A percentile compares a stretch with the other conserved stretches of the same genome.
Conservation (phyloP, 2,797 vertebrate genomes). For the Tokudaia tokunoshimensis region DNA sequence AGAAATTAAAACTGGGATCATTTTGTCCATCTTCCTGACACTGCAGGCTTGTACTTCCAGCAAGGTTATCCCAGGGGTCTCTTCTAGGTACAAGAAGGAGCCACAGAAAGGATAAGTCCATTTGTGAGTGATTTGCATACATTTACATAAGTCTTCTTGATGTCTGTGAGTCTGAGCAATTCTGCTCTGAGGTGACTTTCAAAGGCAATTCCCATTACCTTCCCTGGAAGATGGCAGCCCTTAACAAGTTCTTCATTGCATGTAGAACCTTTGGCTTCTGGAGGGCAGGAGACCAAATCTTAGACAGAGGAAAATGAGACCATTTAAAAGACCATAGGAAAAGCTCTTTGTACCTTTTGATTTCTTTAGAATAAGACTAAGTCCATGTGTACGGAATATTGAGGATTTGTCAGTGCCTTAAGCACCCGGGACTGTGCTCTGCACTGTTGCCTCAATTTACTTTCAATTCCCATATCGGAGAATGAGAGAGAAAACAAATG, state of each 20-base stretch:
- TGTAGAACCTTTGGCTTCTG: not conserved
- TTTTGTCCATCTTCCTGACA: slow-evolving; percentile 62
- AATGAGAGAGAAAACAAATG: slow-evolving; percentile 14
- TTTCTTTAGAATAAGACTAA: slow-evolving; percentile 33
- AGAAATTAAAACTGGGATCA: slow-evolving; percentile 61
- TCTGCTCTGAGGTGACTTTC: slow-evolving; percentile 13
- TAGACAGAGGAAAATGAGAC: not conserved
- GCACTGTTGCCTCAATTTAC: not conserved
- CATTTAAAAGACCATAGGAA: not conserved
- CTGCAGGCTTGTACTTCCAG: slow-evolving; percentile 18
- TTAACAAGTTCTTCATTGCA: not conserved
- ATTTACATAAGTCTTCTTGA: slow-evolving; percentile 60
- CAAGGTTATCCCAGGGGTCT: slow-evolving; percentile 73
- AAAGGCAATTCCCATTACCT: slow-evolving; percentile 68
- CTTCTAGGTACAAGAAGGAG: slow-evolving; percentile 72
- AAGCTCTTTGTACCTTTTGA: not conserved
- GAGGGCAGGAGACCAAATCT: not conserved
- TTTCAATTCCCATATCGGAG: slow-evolving; percentile 14
- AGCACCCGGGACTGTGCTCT: not conserved
- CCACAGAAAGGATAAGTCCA: not conserved
- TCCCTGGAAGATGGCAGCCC: slow-evolving; percentile 17
- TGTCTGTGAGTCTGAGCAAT: not conserved
- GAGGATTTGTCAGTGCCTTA: not conserved
- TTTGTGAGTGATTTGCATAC: slow-evolving; percentile 68
- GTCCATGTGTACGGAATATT: not conserved